Conservation (phyloP, 2,888 invertebrate species). For the Xylocampa areola region DNA sequence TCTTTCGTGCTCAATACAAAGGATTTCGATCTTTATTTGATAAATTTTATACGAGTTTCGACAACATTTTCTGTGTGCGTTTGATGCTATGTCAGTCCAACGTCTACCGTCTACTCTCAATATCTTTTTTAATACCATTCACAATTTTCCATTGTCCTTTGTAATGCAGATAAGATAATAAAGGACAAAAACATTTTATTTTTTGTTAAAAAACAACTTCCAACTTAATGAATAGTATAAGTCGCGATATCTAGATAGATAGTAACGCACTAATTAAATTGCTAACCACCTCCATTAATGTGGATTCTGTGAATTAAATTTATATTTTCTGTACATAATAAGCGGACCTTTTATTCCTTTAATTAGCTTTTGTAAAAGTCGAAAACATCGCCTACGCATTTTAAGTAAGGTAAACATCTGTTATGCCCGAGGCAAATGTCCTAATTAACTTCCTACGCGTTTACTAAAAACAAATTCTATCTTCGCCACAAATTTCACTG, state of each 20-base stretch:
- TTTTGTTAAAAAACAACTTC: not conserved
- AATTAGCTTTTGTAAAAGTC: slow-evolving; percentile 15
- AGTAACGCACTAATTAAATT: too few species aligned
- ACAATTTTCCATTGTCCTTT: slow-evolving; percentile 38
- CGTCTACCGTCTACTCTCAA: slow-evolving; percentile 24
- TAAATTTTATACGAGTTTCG: slow-evolving; percentile 21
- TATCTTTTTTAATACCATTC: slow-evolving; percentile 31
- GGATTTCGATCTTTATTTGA: slow-evolving; percentile 39
- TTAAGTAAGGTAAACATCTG: not conserved
- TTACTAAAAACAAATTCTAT: not conserved
- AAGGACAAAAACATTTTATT: slow-evolving; percentile 4
- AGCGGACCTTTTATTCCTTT: not conserved
- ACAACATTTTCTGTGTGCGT: slow-evolving; percentile 24
- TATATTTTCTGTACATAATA: too few species aligned
- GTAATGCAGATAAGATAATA: slow-evolving; percentile 32
- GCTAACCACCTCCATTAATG: too few species aligned
- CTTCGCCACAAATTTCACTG: slow-evolving; percentile 29
- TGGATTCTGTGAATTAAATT: too few species aligned
- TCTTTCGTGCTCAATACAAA: slow-evolving; percentile 21
- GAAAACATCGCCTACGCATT: slow-evolving; percentile 5
- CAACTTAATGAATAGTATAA: too few species aligned
- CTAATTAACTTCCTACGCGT: not conserved
- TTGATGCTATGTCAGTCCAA: slow-evolving; percentile 28
- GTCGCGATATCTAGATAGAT: too few species aligned
- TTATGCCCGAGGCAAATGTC: not conserved